Percentiles rank a stretch among this genome's conserved stretches.
phyloP scores from a whole-genome alignment of 2,113 vertebrate genomes.

The Galeopterus variegatus region DNA sequence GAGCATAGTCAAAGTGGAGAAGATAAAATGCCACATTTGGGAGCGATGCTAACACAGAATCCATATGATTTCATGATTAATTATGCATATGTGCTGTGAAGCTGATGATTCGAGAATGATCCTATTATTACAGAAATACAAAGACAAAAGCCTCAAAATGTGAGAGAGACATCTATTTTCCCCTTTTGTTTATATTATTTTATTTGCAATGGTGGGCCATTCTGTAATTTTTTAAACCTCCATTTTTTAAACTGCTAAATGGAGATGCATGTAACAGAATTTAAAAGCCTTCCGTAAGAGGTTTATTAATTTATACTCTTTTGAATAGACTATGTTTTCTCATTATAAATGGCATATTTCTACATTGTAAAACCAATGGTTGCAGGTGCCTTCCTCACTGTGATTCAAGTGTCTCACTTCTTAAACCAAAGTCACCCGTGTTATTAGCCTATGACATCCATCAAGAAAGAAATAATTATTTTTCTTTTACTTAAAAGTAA shows the following conservation, averaged over 20 bases:
- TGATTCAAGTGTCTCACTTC: neutral
- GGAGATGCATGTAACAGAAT: neutral
- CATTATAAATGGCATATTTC: neutral
- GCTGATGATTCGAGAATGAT: neutral
- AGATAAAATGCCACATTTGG: neutral
- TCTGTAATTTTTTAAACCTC: neutral
- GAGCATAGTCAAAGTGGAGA: neutral
- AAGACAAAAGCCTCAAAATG: neutral
- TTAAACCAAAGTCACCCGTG: neutral
- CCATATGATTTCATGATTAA: neutral
- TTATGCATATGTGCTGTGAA: neutral
- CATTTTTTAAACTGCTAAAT: conserved; percentile 4
- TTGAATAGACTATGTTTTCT: neutral
- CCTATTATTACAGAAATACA: neutral
- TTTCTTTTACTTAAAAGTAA: conserved; percentile 38
- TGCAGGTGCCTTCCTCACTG: neutral
- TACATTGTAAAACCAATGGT: neutral
- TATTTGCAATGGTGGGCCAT: neutral
- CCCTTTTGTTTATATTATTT: neutral
- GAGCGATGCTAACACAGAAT: neutral
- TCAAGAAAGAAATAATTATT: neutral
- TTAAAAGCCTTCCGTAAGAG: neutral
- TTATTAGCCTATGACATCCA: neutral
- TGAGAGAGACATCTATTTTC: neutral
- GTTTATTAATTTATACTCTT: neutral